A percentile compares a stretch with the other conserved stretches of the same genome.
These are phyloP conservation scores for Ornithoptera alexandrae DNA, from an alignment of 2,888 invertebrate species.

Conservation along the genomic window DNA sequence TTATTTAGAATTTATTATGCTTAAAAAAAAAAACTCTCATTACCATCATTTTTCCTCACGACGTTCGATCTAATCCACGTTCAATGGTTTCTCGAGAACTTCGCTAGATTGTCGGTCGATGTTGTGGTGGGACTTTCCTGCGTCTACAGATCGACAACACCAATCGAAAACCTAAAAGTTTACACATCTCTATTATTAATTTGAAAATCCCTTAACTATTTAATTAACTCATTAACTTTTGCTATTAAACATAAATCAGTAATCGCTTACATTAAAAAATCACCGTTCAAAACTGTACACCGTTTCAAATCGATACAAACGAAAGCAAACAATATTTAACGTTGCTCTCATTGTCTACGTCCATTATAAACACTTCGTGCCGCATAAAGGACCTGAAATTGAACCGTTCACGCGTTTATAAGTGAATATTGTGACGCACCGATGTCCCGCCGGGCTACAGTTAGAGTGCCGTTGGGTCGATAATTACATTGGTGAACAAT, in stretches of 20 bases:
- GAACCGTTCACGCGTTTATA: conserved; percentile 51
- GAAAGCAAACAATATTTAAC: conserved; percentile 30
- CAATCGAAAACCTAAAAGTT: too few species aligned
- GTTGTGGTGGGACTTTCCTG: too few species aligned
- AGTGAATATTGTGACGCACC: conserved; percentile 47
- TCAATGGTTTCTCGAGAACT: too few species aligned
- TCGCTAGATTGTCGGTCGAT: too few species aligned
- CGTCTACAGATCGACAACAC: too few species aligned
- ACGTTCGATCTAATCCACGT: too few species aligned
- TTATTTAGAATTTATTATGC: too few species aligned
- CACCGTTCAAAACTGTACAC: conserved; percentile 9
- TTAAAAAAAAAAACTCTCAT: too few species aligned
- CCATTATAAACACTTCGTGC: conserved; percentile 33
- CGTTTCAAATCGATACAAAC: conserved; percentile 19
- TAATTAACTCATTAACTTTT: background rate
- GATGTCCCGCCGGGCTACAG: conserved; percentile 69
- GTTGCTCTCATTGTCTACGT: conserved; percentile 12
- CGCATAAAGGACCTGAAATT: conserved; percentile 34
- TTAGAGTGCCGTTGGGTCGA: conserved; percentile 60
- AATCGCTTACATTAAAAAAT: conserved; percentile 8
- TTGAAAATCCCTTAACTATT: too few species aligned
- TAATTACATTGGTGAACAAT: conserved; percentile 74
- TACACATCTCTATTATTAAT: too few species aligned
- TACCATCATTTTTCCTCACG: too few species aligned
- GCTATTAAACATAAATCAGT: background rate